Evolutionary conservation across 2,797 vertebrate genomes (phyloP).

Genomic region (Syngnathus rostellatus): DNA sequence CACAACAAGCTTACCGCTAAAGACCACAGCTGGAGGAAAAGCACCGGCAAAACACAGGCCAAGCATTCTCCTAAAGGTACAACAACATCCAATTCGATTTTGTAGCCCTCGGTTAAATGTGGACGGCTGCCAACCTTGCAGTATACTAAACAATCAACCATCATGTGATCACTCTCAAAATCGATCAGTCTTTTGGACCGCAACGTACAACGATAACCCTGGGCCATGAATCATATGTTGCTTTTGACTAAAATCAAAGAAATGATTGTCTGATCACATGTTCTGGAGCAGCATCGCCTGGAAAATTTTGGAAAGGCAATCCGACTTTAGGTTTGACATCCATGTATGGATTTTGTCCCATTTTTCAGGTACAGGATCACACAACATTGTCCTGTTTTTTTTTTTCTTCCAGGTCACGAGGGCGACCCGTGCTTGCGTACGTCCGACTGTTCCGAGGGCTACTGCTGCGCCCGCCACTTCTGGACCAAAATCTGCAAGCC

Average conservation of each 20-base stretch:
- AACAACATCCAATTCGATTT: neutral
- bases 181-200: neutral
- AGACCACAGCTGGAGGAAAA: constrained; percentile 85
- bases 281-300: neutral
- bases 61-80: constrained; percentile 89
- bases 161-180: neutral
- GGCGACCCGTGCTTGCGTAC: constrained; percentile 90
- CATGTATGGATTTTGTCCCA: too few species aligned
- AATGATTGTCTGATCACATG: neutral
- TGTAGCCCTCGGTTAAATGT: too few species aligned
- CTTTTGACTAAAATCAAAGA: neutral
- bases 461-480: constrained; percentile 97
- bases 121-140: too few species aligned
- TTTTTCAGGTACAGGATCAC: neutral
- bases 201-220: neutral
- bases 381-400: too few species aligned
- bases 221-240: neutral
- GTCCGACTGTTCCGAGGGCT: constrained; percentile 87
- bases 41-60: constrained; percentile 69
- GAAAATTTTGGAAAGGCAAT: neutral
- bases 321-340: neutral
- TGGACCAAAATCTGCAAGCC: constrained; percentile 99
- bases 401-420: constrained; percentile 75
- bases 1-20: constrained; percentile 80
- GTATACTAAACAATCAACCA: too few species aligned